These are phyloP conservation scores for Leucophora obtusa DNA, from an alignment of 2,888 invertebrate species.

Conservation along the genomic window DNA sequence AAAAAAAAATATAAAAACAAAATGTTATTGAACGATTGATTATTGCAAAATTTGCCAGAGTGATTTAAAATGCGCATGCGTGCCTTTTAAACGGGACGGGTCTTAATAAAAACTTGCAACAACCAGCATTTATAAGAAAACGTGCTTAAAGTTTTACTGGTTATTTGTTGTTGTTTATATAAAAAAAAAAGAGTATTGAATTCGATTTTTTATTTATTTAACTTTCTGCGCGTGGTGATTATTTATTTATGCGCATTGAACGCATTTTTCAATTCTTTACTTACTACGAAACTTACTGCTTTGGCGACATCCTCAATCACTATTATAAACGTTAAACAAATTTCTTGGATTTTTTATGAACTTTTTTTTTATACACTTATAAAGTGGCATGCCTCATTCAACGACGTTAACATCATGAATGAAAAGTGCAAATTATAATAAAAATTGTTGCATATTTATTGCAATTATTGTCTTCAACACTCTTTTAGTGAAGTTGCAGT, in stretches of 20 bases:
- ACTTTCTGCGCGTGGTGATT: constrained; percentile 7
- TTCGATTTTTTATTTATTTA: background rate
- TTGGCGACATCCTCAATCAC: constrained; percentile 60
- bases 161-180: background rate
- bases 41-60: background rate
- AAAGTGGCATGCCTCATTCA: constrained; percentile 2
- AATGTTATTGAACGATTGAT: constrained; percentile 8
- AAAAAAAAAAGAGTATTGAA: background rate
- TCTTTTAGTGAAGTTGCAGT: constrained; percentile 9
- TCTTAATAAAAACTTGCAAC: background rate
- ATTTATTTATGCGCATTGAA: constrained; percentile 20
- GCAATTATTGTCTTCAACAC: constrained; percentile 27
- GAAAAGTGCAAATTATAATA: constrained; percentile 62
- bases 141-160: background rate
- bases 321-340: constrained; percentile 51
- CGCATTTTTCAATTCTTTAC: constrained; percentile 19
- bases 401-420: constrained; percentile 34
- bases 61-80: background rate
- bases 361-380: constrained; percentile 11
- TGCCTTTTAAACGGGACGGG: background rate
- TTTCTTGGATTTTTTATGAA: constrained; percentile 58
- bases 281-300: background rate
- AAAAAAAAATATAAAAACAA: constrained; percentile 26
- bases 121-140: background rate
- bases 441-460: constrained; percentile 20